These are phyloP conservation scores for Manacus vitellinus DNA, from an alignment of 2,113 vertebrate genomes.

Conservation along the genomic window DNA sequence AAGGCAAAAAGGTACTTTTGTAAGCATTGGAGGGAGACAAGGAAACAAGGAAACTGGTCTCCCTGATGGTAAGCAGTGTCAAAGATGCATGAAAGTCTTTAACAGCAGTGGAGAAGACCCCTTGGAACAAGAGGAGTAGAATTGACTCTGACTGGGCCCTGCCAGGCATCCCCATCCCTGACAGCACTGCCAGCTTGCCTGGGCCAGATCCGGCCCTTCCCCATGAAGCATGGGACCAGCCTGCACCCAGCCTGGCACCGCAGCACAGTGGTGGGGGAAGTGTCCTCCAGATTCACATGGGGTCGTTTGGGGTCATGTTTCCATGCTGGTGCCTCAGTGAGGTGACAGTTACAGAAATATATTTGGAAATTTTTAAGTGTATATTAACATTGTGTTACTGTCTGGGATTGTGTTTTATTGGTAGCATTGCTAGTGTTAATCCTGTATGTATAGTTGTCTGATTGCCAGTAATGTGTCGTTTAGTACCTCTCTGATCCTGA, in stretches of 20 bases:
- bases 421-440: background rate
- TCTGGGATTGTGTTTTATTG: background rate
- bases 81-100: background rate
- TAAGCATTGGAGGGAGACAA: background rate
- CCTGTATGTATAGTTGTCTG: background rate
- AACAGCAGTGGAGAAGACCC: background rate
- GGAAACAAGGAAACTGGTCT: background rate
- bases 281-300: background rate
- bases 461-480: background rate
- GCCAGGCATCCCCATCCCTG: background rate
- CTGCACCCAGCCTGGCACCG: background rate
- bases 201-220: background rate
- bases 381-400: background rate
- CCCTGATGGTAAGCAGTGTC: background rate
- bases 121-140: background rate
- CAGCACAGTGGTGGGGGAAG: accelerated
- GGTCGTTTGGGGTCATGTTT: background rate
- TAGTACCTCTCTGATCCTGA: background rate
- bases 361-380: background rate
- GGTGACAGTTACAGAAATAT: background rate
- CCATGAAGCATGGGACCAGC: background rate
- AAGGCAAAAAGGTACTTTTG: background rate
- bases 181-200: background rate
- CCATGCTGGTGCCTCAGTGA: accelerated
- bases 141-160: no score